These are phyloP conservation scores for Acyrthosiphon pisum DNA, from an alignment of 1,140 invertebrate genomes.

Conservation along the genomic window DNA sequence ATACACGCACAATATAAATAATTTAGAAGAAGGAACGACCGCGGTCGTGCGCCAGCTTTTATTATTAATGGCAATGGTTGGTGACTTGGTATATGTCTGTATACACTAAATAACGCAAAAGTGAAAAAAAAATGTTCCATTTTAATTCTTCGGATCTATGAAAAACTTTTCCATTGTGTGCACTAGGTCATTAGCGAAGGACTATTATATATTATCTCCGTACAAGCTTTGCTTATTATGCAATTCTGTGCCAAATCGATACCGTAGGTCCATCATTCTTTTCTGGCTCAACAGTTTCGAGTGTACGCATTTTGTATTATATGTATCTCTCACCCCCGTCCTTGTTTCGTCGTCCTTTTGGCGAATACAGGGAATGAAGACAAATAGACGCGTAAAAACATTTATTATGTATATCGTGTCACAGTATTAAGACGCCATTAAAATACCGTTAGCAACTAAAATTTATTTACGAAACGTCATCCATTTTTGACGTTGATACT, in stretches of 20 bases:
- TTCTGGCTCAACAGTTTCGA: constrained; percentile 38
- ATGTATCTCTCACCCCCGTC: not conserved
- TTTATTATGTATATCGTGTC: constrained; percentile 35
- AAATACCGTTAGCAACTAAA: constrained; percentile 31
- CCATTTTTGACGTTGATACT: constrained; percentile 12
- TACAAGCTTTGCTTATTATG: constrained; percentile 19
- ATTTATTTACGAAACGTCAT: constrained; percentile 33
- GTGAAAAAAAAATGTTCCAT: not conserved
- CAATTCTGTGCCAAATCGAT: constrained; percentile 44
- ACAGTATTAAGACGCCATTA: constrained; percentile 33
- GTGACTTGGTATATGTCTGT: not conserved
- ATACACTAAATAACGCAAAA: not conserved
- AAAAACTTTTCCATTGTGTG: constrained; percentile 10
- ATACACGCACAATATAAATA: not conserved
- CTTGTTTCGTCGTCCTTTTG: not conserved
- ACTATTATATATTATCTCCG: constrained; percentile 13
- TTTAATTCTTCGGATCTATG: constrained; percentile 4
- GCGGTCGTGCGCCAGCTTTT: not conserved
- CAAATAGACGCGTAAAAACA: constrained; percentile 32
- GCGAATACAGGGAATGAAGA: constrained; percentile 16
- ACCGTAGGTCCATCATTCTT: constrained; percentile 32
- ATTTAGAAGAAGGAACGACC: not conserved
- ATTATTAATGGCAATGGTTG: constrained; percentile 5
- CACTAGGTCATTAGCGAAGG: not conserved
- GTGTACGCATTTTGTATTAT: constrained; percentile 23